Evolutionary conservation across 2,888 invertebrate species (phyloP), one percentile per base, ranked within the genome.

Genomic region (Erynnis tages): DNA sequence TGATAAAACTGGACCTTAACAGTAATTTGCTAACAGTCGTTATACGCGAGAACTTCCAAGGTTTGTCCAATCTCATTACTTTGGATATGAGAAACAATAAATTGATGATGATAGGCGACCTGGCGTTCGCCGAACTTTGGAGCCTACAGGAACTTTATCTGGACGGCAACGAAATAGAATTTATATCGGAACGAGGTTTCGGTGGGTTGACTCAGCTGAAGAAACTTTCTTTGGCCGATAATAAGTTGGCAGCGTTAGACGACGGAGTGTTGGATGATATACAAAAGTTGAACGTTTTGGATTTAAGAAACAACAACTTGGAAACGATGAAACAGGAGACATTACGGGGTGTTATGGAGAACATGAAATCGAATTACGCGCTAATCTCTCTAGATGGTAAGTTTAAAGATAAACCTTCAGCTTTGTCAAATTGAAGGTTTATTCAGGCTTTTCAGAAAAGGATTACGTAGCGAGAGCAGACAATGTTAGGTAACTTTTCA

Each of bases 1-100:
- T 98, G 52, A 92, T 94, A 54, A 94, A 94, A 66, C 86, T 98
- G 56, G 96, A 97, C 75, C 84, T 98, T 62, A 95, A 94, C 72
- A 91, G 91, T 66, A 96, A 94, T 86, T 91, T 93, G 68, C 91
- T 96, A 62, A 92, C 93, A 59, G 93, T 94, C 14, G 86, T 96
- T 66, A 94, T 94, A 54, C 91, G 93, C 59, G 94, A 95, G 67
- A 94, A 94, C 66, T 96, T 96, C 75, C 91, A 92, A 63, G 96
- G 96, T 0, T 79, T 96, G 71, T 92, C 93, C 54, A 93, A 93
- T 73, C 83, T 96, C 63, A 92, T 93, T 76, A 91, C 92, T 59
- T 86, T 96, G 54, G 94, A 95, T 76, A 90, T 96, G 76, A 93
- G 93, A 63, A 91, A 91, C 69, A 96, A 96, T 82, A 91, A 92